These are phyloP conservation scores for Ascidia mentula DNA, from an alignment of 23 tunicate species.

Conservation along the genomic window DNA sequence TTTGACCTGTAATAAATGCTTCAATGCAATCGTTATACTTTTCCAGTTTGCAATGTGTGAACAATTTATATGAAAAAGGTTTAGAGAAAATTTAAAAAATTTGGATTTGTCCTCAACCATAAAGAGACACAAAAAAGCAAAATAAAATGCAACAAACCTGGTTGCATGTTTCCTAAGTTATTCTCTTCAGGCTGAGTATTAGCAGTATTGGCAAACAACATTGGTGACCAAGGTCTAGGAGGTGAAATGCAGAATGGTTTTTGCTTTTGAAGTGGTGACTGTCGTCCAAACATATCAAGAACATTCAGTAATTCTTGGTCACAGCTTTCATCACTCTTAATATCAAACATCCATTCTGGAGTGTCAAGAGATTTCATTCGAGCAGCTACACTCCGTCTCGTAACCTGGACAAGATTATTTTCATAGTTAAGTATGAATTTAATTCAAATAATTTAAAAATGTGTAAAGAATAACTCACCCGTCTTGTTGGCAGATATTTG, in stretches of 20 bases:
- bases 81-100: too few relatives aligned
- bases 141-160: too few relatives aligned
- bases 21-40: too few relatives aligned
- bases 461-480: neutral
- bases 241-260: slow-evolving; percentile 10
- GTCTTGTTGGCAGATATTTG: neutral
- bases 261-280: slow-evolving; percentile 18
- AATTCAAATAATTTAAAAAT: too few relatives aligned
- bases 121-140: too few relatives aligned
- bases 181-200: neutral
- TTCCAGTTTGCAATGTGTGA: too few relatives aligned
- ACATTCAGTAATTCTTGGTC: slow-evolving; percentile 30
- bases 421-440: neutral
- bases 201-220: neutral
- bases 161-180: too few relatives aligned
- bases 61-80: too few relatives aligned
- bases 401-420: slow-evolving; percentile 45
- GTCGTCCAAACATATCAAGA: slow-evolving; percentile 23
- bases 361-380: slow-evolving; percentile 23
- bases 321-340: slow-evolving; percentile 25
- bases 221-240: slow-evolving; percentile 65
- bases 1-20: too few relatives aligned
- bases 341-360: slow-evolving; percentile 27
- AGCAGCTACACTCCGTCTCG: slow-evolving; percentile 46
- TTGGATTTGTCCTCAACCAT: too few relatives aligned